phyloP scores from a whole-genome alignment of 2,797 vertebrate species.

The Buceros bicornis region DNA sequence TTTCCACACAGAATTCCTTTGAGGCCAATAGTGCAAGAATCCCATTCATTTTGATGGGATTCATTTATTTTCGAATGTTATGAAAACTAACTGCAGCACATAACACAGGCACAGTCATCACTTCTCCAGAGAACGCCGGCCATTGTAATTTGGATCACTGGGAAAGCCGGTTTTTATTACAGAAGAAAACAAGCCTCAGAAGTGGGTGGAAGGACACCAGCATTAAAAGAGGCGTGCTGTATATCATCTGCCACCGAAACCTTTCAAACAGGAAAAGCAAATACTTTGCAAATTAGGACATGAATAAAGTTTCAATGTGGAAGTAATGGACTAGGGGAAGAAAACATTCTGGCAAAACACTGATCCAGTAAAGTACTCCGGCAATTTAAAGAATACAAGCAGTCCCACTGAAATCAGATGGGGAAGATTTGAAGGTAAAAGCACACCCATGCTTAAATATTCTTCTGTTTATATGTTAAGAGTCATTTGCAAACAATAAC shows the following conservation, averaged over 20 bases:
- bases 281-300: not conserved
- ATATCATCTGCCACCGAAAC: not conserved
- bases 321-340: not conserved
- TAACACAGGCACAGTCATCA: conserved; percentile 6
- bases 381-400: not conserved
- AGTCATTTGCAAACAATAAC: not conserved
- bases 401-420: not conserved
- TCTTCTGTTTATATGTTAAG: not conserved
- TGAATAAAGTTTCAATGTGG: not conserved
- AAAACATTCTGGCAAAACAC: not conserved
- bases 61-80: conserved; percentile 28
- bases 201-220: not conserved
- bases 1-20: conserved; percentile 32
- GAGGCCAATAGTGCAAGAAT: conserved; percentile 25
- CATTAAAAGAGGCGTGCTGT: not conserved
- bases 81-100: conserved; percentile 39
- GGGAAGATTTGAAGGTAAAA: not conserved
- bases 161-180: not conserved
- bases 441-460: not conserved
- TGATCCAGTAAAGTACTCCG: not conserved
- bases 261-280: not conserved
- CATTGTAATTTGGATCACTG: not conserved
- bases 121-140: not conserved
- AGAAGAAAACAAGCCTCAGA: not conserved
- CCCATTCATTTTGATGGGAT: conserved; percentile 52